These are phyloP conservation scores for Xestoiulus laeticollis DNA, from an alignment of 2,888 invertebrate genomes.

Conservation along the genomic window DNA sequence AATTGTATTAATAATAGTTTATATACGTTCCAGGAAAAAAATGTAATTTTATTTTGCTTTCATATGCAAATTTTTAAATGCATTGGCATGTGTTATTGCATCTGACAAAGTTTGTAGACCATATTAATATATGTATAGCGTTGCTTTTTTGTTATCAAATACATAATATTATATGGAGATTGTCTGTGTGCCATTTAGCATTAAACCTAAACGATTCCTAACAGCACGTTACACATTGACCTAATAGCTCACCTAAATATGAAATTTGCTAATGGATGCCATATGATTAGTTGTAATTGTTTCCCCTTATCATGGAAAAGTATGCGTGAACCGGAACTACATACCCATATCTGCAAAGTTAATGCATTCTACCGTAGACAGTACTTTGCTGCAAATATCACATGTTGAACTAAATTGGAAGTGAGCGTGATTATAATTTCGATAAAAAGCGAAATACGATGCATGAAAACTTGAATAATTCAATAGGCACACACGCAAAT, in stretches of 20 bases:
- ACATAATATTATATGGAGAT: not conserved
- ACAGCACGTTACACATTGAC: not conserved
- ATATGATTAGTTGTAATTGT: not conserved
- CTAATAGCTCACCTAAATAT: not conserved
- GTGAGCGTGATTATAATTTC: conserved; percentile 18
- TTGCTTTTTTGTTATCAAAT: not conserved
- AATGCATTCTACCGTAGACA: not conserved
- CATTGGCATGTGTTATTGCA: too few relatives aligned
- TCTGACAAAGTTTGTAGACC: too few relatives aligned
- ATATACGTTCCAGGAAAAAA: too few relatives aligned
- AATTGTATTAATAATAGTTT: too few relatives aligned
- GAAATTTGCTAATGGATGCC: not conserved
- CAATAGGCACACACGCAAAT: conserved; percentile 29
- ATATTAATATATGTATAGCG: too few relatives aligned
- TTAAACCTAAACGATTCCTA: not conserved
- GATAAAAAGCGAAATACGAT: not conserved
- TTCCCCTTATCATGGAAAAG: not conserved
- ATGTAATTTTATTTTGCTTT: too few relatives aligned
- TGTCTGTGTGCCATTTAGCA: not conserved
- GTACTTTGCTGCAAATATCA: not conserved
- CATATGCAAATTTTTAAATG: too few relatives aligned
- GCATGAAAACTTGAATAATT: conserved; percentile 11
- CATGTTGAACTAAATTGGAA: conserved; percentile 25
- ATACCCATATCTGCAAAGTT: not conserved
- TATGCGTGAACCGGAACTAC: not conserved